These are phyloP conservation scores for Ateles fusciceps DNA, from an alignment of 2,797 vertebrate species.

Conservation along the genomic window DNA sequence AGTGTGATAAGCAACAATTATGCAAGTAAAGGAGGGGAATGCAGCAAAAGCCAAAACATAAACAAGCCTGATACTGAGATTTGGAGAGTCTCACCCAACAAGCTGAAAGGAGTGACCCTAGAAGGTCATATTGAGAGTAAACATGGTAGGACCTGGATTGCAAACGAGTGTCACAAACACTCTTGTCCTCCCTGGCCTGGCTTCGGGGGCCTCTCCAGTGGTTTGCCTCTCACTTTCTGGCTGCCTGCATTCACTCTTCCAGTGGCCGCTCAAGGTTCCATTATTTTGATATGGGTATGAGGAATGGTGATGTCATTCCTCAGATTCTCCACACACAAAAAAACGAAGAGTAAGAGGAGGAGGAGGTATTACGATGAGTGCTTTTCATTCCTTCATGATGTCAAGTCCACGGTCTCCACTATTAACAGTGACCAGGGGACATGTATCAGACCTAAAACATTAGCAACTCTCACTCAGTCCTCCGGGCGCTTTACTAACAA, in stretches of 20 bases:
- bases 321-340: not conserved
- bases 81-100: not conserved
- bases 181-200: not conserved
- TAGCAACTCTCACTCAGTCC: too few relatives aligned
- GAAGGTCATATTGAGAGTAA: not conserved
- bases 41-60: not conserved
- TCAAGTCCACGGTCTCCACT: not conserved
- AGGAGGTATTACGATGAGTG: fast-evolving
- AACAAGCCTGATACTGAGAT: fast-evolving
- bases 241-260: not conserved
- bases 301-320: fast-evolving
- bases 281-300: not conserved
- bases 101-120: not conserved
- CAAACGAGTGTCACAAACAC: not conserved
- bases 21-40: not conserved
- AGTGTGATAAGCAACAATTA: fast-evolving
- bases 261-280: not conserved
- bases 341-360: not conserved
- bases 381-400: not conserved
- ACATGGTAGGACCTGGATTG: not conserved
- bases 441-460: not conserved
- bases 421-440: not conserved
- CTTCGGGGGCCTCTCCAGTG: not conserved
- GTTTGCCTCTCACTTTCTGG: not conserved
- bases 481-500: not conserved